Base-by-base conservation (phyloP, 1,140 invertebrate genomes). In the Belonocnema kinseyi region DNA sequence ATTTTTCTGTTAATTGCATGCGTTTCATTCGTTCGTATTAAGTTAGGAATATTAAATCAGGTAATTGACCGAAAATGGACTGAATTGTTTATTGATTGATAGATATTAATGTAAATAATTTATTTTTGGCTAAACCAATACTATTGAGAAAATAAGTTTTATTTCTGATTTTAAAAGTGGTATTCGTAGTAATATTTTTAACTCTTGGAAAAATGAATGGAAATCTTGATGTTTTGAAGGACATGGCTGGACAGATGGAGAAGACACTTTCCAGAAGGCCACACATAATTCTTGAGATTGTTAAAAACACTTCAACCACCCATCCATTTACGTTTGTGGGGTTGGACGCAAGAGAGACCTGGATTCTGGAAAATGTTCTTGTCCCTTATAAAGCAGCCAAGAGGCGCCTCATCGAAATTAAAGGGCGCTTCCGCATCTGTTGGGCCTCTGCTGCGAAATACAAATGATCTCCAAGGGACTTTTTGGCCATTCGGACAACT, bases 201-300 rank as follows among this genome's bases (percentile, higher is more conserved):
- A 56, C 26, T 74, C 66, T 12, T 74, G 78, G 76, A 72, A 75
- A 80, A 74, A 75, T 76, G 56, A 61, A 50, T 56, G 19, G 61
- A 72, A 74, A 80, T 75, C 19, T 77, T 58, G 78, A 70, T 56
- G 66, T 80, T 76, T 77, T 75, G 53, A 76, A 56, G 19, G 14
- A 10, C 53, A 66, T 83, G 82, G 82, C 83, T 80, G 71, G 52
- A 74, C 72, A 50, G 16, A 26, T 71, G 72, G 79, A 80, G 70
- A 77, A 84, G 83, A 91, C 81, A 88, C 80, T 90, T 86, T 88
- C 85, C 90, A 91, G 89, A 74, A 53, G 83, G 82, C 82, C 80
- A 66, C 75, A 82, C 80, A 86, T 88, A 84, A 85, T 88, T 88
- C 83, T 83, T 80, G 52, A 79, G 85, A 86, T 88, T 85, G 84